Conservation (phyloP, 2,797 vertebrate species). For the Diceros bicornis region DNA sequence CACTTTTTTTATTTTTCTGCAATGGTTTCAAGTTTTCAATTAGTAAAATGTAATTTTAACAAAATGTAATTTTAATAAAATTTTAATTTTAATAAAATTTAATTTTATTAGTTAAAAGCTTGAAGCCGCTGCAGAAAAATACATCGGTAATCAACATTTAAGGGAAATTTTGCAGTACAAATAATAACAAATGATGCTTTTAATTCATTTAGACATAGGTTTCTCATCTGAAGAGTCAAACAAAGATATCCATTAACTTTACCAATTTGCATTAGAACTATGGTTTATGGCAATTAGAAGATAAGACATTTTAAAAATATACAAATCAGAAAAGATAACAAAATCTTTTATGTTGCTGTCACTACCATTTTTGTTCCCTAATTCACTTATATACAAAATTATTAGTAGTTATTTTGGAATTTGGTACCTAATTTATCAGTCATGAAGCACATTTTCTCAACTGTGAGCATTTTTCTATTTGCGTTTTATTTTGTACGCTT, state of each 20-base stretch:
- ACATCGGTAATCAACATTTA: conserved; percentile 41
- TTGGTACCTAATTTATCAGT: conserved; percentile 32
- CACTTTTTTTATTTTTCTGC: conserved; percentile 27
- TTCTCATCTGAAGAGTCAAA: conserved; percentile 30
- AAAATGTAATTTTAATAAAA: conserved; percentile 17
- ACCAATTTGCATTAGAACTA: conserved; percentile 12
- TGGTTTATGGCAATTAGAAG: conserved; percentile 58
- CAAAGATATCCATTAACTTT: conserved; percentile 11
- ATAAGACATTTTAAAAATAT: conserved; percentile 48
- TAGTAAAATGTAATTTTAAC: conserved; percentile 27
- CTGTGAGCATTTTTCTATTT: background rate
- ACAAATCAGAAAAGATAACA: conserved; percentile 49
- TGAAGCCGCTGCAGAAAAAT: background rate
- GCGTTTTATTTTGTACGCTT: background rate
- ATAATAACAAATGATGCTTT: conserved; percentile 43
- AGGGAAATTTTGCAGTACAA: background rate
- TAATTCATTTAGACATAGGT: background rate
- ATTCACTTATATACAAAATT: conserved; percentile 1
- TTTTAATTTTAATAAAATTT: background rate
- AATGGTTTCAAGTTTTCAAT: conserved; percentile 23
- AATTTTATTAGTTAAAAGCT: background rate
- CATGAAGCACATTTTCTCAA: conserved; percentile 23
- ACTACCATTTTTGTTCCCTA: conserved; percentile 29
- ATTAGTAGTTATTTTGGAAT: conserved; percentile 21
- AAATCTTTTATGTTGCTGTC: conserved; percentile 42